phyloP scores from a whole-genome alignment of 2,113 vertebrate genomes.

The Phycodurus eques region DNA sequence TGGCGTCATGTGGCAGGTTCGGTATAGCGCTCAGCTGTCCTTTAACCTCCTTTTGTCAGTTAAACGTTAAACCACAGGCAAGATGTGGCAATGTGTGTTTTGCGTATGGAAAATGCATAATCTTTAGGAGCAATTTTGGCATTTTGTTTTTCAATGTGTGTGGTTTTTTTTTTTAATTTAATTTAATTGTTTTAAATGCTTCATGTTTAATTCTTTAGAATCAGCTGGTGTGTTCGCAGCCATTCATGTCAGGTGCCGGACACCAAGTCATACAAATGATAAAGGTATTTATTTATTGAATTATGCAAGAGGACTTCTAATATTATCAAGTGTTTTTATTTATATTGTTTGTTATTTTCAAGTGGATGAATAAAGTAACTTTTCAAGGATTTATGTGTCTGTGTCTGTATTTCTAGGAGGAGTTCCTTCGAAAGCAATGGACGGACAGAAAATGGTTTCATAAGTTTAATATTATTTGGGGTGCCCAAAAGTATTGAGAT shows the following conservation, averaged over 20 bases:
- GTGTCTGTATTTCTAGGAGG: neutral
- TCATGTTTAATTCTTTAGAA: neutral
- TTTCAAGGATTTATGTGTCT: neutral
- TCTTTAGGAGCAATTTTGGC: conserved; percentile 22
- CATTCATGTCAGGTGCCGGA: conserved; percentile 57
- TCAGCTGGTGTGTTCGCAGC: neutral
- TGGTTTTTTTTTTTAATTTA: neutral
- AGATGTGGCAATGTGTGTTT: conserved; percentile 46
- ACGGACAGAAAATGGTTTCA: neutral
- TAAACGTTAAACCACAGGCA: conserved; percentile 53
- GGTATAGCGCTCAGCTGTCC: conserved; percentile 38
- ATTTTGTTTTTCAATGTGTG: conserved; percentile 9
- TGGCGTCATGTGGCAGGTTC: conserved; percentile 4
- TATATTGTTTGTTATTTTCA: conserved; percentile 49
- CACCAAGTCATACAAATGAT: conserved; percentile 58
- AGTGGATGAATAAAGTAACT: conserved; percentile 35
- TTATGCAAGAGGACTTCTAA: conserved; percentile 49
- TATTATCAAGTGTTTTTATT: conserved; percentile 40
- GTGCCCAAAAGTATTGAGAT: neutral
- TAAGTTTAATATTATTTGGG: neutral
- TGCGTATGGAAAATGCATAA: conserved; percentile 31
- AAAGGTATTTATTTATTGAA: conserved; percentile 85
- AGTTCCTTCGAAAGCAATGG: neutral
- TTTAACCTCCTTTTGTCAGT: conserved; percentile 55
- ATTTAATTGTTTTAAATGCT: conserved; percentile 3